Evolutionary conservation across 64 coral and sea anemone genomes (phyloP).

Genomic region (Porites lutea): DNA sequence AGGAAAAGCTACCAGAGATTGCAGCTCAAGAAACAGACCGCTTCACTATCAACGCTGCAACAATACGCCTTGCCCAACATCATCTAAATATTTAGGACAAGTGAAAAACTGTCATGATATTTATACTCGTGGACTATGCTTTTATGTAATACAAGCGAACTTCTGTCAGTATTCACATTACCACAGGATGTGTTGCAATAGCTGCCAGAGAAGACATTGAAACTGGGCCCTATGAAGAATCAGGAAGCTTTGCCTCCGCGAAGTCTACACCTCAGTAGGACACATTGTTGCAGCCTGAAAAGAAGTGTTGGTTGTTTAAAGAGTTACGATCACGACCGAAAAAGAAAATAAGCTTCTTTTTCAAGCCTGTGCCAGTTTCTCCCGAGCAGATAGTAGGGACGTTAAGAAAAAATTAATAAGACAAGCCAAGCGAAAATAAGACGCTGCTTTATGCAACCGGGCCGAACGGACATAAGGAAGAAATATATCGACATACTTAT

Average conservation of each 20-base stretch:
- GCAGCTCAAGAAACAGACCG: constrained; percentile 69
- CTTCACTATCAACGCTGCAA: constrained; percentile 69
- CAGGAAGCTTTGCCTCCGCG: too few relatives aligned
- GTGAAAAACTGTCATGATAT: constrained; percentile 39
- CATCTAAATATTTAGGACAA: not conserved
- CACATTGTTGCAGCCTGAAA: not conserved
- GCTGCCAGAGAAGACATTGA: constrained; percentile 57
- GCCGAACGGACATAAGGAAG: too few relatives aligned
- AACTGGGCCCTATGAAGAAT: not conserved
- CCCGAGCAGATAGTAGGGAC: too few relatives aligned
- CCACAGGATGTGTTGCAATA: constrained; percentile 80
- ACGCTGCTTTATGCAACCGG: too few relatives aligned
- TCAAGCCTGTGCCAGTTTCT: too few relatives aligned
- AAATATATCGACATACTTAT: too few relatives aligned
- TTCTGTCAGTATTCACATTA: constrained; percentile 81
- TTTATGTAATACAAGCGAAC: constrained; percentile 74
- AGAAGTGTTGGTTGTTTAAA: not conserved
- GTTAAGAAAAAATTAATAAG: too few relatives aligned
- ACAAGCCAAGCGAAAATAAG: too few relatives aligned
- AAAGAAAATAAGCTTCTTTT: not conserved
- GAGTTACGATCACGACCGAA: not conserved
- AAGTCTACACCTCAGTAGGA: not conserved
- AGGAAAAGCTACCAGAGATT: constrained; percentile 69
- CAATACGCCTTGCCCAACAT: constrained; percentile 59
- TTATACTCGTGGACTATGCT: constrained; percentile 52